Percentiles rank a stretch among this genome's conserved stretches.
These are phyloP conservation scores for Notiomystis cincta DNA, from an alignment of 2,113 vertebrate genomes.

Conservation along the genomic window DNA sequence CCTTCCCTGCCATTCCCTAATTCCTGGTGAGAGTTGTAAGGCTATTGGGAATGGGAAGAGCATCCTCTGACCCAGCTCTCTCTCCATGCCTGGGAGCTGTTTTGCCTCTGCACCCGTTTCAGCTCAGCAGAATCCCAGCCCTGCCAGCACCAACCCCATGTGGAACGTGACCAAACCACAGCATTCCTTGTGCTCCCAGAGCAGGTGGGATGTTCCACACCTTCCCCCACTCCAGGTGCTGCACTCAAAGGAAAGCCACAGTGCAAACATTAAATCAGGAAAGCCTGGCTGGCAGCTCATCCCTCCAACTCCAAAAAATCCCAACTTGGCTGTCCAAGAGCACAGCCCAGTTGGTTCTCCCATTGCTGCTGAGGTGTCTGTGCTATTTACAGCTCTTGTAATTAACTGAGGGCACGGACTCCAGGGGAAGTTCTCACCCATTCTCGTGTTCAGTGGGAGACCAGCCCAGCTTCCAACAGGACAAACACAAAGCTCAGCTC, in stretches of 20 bases:
- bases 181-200: background rate
- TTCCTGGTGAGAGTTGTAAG: accelerated
- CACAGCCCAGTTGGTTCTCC: background rate
- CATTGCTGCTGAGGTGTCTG: accelerated
- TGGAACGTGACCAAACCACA: accelerated
- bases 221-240: background rate
- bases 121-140: background rate
- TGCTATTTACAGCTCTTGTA: background rate
- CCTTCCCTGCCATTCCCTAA: background rate
- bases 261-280: accelerated
- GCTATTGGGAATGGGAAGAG: background rate
- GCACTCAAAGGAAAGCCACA: background rate
- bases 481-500: background rate
- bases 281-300: background rate
- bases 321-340: background rate
- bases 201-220: background rate
- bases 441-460: background rate
- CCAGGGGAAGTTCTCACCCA: background rate
- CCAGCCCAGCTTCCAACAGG: background rate
- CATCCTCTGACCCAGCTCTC: background rate
- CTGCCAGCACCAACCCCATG: background rate
- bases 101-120: background rate
- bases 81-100: background rate
- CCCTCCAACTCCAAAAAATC: background rate
- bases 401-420: background rate